These are phyloP conservation scores for Poecile montanus DNA, from an alignment of 2,797 vertebrate species.

Conservation along the genomic window DNA sequence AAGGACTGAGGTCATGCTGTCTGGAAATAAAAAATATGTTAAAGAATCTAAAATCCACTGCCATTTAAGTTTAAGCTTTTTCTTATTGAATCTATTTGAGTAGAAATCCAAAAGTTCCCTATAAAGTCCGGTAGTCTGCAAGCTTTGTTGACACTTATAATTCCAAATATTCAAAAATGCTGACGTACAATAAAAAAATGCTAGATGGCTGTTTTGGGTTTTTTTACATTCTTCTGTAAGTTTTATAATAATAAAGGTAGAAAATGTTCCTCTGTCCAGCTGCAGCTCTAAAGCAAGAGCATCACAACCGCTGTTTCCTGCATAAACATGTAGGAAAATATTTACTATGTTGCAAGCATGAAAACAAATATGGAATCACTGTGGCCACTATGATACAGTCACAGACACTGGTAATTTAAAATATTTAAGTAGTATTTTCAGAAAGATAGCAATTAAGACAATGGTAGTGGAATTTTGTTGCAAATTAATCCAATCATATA, in stretches of 20 bases:
- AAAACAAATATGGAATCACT: background rate
- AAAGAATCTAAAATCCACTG: background rate
- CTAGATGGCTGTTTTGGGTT: background rate
- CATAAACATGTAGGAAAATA: background rate
- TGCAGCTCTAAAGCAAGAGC: background rate
- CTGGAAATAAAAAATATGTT: background rate
- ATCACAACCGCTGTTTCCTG: background rate
- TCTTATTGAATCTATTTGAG: background rate
- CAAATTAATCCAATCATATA: background rate
- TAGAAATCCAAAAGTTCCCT: background rate
- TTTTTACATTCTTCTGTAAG: background rate
- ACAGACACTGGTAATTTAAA: background rate
- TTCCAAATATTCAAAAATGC: background rate
- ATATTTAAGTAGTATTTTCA: background rate
- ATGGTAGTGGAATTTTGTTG: background rate
- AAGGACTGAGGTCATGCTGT: background rate
- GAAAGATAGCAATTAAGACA: background rate
- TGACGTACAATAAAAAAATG: fast-evolving
- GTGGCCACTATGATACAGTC: background rate
- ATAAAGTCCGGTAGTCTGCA: background rate
- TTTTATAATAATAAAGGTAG: background rate
- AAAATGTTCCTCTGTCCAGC: background rate
- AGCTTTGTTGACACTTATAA: background rate
- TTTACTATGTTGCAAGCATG: background rate
- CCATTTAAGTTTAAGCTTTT: background rate